A percentile compares a stretch with the other conserved stretches of the same genome.
These are phyloP conservation scores for Oasisia sp. DNA, from an alignment of 2,888 invertebrate species.

Conservation along the genomic window DNA sequence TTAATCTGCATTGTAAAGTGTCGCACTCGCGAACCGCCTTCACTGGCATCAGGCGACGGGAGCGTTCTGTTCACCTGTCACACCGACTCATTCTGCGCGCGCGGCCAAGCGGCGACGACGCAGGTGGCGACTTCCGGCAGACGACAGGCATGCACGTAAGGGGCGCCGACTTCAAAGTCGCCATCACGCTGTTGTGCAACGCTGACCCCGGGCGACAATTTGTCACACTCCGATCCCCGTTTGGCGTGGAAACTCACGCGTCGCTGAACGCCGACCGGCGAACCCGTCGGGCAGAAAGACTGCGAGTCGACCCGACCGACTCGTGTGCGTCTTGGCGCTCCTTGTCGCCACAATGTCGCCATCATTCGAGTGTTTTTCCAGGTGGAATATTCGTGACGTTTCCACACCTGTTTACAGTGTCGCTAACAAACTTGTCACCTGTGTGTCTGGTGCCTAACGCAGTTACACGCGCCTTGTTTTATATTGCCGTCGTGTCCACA, in stretches of 20 bases:
- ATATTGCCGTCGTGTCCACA: neutral
- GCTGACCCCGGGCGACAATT: neutral
- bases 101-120: neutral
- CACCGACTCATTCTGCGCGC: neutral
- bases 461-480: neutral
- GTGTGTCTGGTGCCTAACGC: neutral
- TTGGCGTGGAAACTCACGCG: neutral
- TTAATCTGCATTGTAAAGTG: neutral
- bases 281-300: slow-evolving; percentile 12
- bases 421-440: neutral
- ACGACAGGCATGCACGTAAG: neutral
- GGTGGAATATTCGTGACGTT: neutral
- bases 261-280: neutral
- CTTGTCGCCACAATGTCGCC: neutral
- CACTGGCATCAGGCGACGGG: neutral
- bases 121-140: slow-evolving; percentile 7
- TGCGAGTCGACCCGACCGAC: neutral
- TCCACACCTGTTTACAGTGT: neutral
- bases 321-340: neutral
- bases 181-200: neutral
- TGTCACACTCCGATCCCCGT: neutral
- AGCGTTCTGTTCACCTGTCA: neutral
- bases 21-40: neutral
- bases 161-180: slow-evolving; percentile 2
- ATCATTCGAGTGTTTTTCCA: neutral